Percentiles rank a stretch among this genome's conserved stretches.
phyloP scores from a whole-genome alignment of 2,888 invertebrate species.

The Drosophila nr. medialis region DNA sequence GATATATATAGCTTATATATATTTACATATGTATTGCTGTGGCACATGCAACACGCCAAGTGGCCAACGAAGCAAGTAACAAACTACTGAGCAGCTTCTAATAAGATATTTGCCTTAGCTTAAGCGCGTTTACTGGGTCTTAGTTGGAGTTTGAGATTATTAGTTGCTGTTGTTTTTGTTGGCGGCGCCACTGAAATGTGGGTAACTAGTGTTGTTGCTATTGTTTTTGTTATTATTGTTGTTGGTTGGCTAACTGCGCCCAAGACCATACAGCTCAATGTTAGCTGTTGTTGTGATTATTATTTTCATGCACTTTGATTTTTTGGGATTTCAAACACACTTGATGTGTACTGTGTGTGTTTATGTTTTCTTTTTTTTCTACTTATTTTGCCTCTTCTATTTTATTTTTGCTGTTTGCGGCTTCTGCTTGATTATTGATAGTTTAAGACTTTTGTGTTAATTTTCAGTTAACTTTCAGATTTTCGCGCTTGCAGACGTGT shows the following conservation, averaged over 20 bases:
- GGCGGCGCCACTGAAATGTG: slow-evolving; percentile 71
- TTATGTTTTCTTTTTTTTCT: slow-evolving; percentile 58
- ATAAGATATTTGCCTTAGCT: slow-evolving; percentile 59
- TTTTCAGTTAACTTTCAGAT: slow-evolving; percentile 84
- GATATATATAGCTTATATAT: slow-evolving; percentile 4
- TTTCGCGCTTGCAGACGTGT: slow-evolving; percentile 83
- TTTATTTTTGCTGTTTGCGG: slow-evolving; percentile 29
- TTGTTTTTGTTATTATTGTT: slow-evolving; percentile 30
- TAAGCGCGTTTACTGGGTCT: slow-evolving; percentile 66
- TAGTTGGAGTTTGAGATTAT: slow-evolving; percentile 36
- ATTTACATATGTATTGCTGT: slow-evolving; percentile 34
- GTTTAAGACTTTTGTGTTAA: slow-evolving; percentile 71
- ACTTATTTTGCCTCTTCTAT: slow-evolving; percentile 41
- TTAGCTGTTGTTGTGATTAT: slow-evolving; percentile 74
- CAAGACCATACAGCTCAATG: slow-evolving; percentile 27
- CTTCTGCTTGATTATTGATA: slow-evolving; percentile 73
- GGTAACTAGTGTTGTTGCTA: slow-evolving; percentile 61
- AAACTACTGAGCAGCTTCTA: slow-evolving; percentile 48
- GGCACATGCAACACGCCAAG: slow-evolving; percentile 64
- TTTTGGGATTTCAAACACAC: slow-evolving; percentile 81
- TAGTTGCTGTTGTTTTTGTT: slow-evolving; percentile 45
- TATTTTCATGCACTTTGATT: slow-evolving; percentile 84
- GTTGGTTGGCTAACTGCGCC: slow-evolving; percentile 51
- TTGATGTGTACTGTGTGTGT: slow-evolving; percentile 37
- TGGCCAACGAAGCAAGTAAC: slow-evolving; percentile 55